Percentiles rank a stretch among this genome's conserved stretches.
phyloP scores from a whole-genome alignment of 2,113 vertebrate genomes.

The Oplegnathus fasciatus region DNA sequence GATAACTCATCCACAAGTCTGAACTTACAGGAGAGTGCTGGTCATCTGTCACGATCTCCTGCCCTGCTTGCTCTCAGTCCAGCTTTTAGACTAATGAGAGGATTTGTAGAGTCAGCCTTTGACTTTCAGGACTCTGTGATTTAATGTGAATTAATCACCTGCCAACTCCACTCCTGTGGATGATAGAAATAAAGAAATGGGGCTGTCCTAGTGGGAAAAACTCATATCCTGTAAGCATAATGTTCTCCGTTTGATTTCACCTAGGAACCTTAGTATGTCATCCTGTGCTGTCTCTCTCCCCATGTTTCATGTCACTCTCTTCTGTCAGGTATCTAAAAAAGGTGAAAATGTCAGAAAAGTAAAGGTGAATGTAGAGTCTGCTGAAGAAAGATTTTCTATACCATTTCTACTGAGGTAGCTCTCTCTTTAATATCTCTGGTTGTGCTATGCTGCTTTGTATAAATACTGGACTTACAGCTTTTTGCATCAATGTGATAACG shows the following conservation, averaged over 20 bases:
- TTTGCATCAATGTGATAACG: background rate
- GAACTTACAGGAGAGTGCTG: constrained; percentile 22
- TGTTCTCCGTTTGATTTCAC: constrained; percentile 22
- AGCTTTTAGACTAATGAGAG: constrained; percentile 69
- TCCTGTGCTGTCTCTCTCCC: background rate
- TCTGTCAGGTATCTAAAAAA: background rate
- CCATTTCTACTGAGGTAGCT: background rate
- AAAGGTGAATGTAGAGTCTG: background rate
- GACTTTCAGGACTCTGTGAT: constrained; percentile 64
- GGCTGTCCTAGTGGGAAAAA: background rate
- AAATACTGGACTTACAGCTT: background rate
- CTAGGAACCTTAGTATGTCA: background rate
- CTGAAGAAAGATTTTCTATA: background rate
- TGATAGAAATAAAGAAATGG: constrained; percentile 21
- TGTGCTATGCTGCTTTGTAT: background rate
- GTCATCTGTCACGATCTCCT: constrained; percentile 57
- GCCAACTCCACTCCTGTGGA: constrained; percentile 23
- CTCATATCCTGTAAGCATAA: constrained; percentile 1
- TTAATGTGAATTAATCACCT: constrained; percentile 62
- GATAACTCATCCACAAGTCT: constrained; percentile 25
- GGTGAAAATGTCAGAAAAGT: background rate
- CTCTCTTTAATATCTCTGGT: background rate
- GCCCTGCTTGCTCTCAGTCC: constrained; percentile 30
- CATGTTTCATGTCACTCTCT: constrained; percentile 17
- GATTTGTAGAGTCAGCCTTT: constrained; percentile 56